Base-by-base conservation (phyloP, 2,113 vertebrate species). In the Elephas maximus region DNA sequence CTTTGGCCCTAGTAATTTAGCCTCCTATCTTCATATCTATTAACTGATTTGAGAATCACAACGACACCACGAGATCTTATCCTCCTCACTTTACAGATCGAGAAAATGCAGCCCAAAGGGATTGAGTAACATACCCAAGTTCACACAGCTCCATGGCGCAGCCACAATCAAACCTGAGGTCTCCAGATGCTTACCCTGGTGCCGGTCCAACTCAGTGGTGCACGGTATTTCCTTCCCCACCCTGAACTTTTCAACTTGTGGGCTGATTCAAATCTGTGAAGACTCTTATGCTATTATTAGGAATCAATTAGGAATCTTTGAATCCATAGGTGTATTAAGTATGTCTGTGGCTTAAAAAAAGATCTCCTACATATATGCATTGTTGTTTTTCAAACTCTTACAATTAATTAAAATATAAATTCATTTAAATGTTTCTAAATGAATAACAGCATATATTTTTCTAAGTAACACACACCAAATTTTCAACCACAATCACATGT, bases 211-310 rank as follows among this genome's bases (percentile, higher is more conserved):
- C 65, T 93, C 88, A 74, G 41, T 23, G 1, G 28, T 45, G 30
- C 41, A 14, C 23, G 76, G 10, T n/a, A 18, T 77, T 95, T 88
- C 76, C 88, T 90, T n/a, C 28, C 60, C 60, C 88, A 0, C 5
- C 74, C 80, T 90, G 79, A 97, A 93, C 91, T 96, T 97, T 88
- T 93, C 94, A 95, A 82, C 73, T 79, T 63, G 10, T 41, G 62
- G 62, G 53, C 24, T 60, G 23, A 94, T 73, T 30, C 63, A 77
- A 92, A 48, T 74, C 67, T 86, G 6, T 88, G 71, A 80, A 92
- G 90, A 91, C 12, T 23, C 45, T 84, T 48, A 51, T 33, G 81
- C 85, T 95, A 26, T 77, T 73, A 57, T 82, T 57, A 92, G 90
- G 69, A 84, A 51, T 80, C 44, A 62, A 57, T 82, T 57, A 92